Base-by-base conservation (phyloP, 1,140 invertebrate genomes). In the Drosophila tropicalis region DNA sequence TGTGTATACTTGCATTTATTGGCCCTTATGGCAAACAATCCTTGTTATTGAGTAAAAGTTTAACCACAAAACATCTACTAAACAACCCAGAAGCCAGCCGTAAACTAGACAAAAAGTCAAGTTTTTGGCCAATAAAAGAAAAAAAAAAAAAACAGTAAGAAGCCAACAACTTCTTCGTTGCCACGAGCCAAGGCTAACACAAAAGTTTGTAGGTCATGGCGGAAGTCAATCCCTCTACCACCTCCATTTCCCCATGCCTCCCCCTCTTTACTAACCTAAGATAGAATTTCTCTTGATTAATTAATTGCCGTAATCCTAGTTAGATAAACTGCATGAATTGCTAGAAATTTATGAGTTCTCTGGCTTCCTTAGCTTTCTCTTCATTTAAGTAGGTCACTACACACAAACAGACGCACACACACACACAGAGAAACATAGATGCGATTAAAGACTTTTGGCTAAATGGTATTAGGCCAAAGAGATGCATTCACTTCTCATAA, bases 321-420 rank as follows among this genome's bases (percentile, higher is more conserved):
- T 79, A 73, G 79, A 79, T 86, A 82, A 85, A 69, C 83, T 87
- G 58, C 83, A 78, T 76, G 72, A 86, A 69, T 72, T 65, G 83
- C 55, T 67, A 56, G 58, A 51, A 85, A 85, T 74, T 80, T 80
- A 77, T 84, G 69, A 63, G 44, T 56, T 51, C 9, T 51, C 10
- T 22, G 17, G 44, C 17, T 34, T 12, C 17, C 39, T 5, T 44
- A 56, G 41, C 29, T 44, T n/a, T 15, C 41, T 63, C 34, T 47
- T 32, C 13, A 67, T 57, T 58, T 55, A 85, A 78, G 62, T 72
- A 41, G 70, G 81, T 76, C 82, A 71, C 63, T 36, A 40, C 57
- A 71, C 17, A 47, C 44, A 9, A 5, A 17, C 44, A 19, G 0
- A 7, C 6, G 9, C 44, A 47, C n/a, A 15, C 15, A 51, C 44